Evolutionary conservation across 2,113 vertebrate species (phyloP).

Genomic region (Stigmatopora argus): DNA sequence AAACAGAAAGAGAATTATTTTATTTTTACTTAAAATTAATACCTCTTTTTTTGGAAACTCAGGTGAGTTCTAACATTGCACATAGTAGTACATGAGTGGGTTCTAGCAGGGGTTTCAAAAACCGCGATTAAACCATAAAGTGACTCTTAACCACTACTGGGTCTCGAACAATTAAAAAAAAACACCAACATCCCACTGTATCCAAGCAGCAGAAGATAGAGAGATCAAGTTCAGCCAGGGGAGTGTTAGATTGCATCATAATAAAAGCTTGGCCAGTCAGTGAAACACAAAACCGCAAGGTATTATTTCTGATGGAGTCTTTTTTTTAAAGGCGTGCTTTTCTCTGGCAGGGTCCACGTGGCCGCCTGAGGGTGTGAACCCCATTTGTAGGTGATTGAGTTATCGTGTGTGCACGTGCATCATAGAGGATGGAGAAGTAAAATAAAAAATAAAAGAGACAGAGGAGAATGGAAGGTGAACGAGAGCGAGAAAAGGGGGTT

Average conservation of each 20-base stretch:
- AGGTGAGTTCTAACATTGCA: neutral
- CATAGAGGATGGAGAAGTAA: neutral
- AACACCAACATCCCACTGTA: neutral
- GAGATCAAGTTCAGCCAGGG: slow-evolving; percentile 52
- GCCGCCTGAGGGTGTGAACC: slow-evolving; percentile 39
- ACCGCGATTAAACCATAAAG: slow-evolving; percentile 43
- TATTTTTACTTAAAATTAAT: neutral
- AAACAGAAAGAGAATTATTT: neutral
- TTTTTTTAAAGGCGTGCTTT: slow-evolving; percentile 10
- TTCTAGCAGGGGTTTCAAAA: slow-evolving; percentile 39
- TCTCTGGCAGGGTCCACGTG: slow-evolving; percentile 5
- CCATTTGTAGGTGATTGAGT: slow-evolving; percentile 56
- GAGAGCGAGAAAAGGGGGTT: neutral
- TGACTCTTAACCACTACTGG: slow-evolving; percentile 55
- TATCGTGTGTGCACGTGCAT: slow-evolving; percentile 13
- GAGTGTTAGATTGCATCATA: slow-evolving; percentile 44
- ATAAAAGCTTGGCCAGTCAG: slow-evolving; percentile 10
- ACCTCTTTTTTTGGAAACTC: neutral
- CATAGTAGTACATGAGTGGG: neutral
- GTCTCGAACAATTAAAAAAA: slow-evolving; percentile 5
- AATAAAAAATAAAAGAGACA: neutral
- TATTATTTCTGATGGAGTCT: slow-evolving; percentile 16
- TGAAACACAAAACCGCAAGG: slow-evolving; percentile 23
- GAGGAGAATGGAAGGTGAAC: slow-evolving; percentile 19
- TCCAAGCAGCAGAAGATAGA: slow-evolving; percentile 33